A percentile compares a stretch with the other conserved stretches of the same genome.
These are phyloP conservation scores for Troides oblongomaculatus DNA, from an alignment of 2,888 invertebrate species.

Conservation along the genomic window DNA sequence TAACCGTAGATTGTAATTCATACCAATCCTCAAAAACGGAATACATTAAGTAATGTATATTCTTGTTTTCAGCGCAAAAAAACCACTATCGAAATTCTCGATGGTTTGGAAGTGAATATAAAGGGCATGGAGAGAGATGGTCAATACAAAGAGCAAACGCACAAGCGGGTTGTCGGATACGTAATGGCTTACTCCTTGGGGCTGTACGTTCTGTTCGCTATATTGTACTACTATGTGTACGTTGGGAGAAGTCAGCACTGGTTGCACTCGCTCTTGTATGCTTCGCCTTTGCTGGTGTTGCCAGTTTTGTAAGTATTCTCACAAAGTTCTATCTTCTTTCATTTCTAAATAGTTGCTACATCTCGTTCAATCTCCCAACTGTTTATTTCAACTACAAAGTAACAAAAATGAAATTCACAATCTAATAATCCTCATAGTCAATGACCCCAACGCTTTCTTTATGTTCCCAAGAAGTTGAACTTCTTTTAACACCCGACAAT, in stretches of 20 bases:
- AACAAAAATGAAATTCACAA: not conserved
- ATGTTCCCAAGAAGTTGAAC: not conserved
- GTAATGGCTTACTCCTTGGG: conserved; percentile 86
- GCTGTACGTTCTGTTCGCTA: conserved; percentile 84
- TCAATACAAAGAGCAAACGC: conserved; percentile 87
- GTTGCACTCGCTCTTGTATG: conserved; percentile 86
- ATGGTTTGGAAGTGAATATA: conserved; percentile 89
- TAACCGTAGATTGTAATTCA: too few relatives aligned
- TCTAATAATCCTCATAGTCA: not conserved
- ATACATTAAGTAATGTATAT: not conserved
- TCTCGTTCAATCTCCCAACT: too few relatives aligned
- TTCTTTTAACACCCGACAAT: not conserved
- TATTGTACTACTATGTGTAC: conserved; percentile 89
- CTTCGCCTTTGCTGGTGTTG: conserved; percentile 88
- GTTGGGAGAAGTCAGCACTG: conserved; percentile 87
- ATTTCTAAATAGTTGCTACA: not conserved
- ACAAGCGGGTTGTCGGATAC: conserved; percentile 89
- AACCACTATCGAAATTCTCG: conserved; percentile 78
- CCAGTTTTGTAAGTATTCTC: conserved; percentile 88
- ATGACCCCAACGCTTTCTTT: not conserved
- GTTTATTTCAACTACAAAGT: too few relatives aligned
- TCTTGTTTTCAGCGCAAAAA: conserved; percentile 64
- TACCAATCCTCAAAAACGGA: too few relatives aligned
- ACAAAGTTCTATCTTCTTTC: not conserved
- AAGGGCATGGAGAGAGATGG: conserved; percentile 89